Evolutionary conservation across 2,797 vertebrate genomes (phyloP).

Genomic region (Gymnodraco acuticeps): DNA sequence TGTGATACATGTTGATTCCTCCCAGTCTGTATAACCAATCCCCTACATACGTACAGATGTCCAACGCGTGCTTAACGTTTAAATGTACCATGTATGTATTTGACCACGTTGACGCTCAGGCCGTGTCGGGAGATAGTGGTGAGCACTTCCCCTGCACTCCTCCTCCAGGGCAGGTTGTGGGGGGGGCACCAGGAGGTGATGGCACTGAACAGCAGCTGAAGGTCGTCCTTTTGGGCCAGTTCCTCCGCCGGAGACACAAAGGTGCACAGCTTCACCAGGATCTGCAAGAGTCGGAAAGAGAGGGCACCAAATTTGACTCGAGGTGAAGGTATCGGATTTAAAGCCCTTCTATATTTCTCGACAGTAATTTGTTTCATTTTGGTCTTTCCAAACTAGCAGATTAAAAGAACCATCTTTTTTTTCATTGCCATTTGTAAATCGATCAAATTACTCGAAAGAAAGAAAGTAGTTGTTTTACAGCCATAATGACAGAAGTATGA

Average conservation of each 20-base stretch:
- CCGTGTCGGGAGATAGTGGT: slow-evolving; percentile 98
- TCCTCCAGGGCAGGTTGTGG: slow-evolving; percentile 98
- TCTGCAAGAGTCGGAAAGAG: slow-evolving; percentile 76
- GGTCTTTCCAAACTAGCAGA: too few relatives aligned
- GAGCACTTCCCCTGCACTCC: slow-evolving; percentile 97
- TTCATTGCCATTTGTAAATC: too few relatives aligned
- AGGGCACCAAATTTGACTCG: neutral
- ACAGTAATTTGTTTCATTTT: too few relatives aligned
- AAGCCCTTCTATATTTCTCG: too few relatives aligned
- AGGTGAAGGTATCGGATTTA: neutral
- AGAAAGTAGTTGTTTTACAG: too few relatives aligned
- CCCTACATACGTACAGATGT: neutral
- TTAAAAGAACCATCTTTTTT: too few relatives aligned
- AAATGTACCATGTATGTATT: slow-evolving; percentile 94
- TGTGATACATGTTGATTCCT: neutral
- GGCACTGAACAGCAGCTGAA: slow-evolving; percentile 99
- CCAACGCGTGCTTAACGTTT: accelerated
- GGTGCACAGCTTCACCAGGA: slow-evolving; percentile 96
- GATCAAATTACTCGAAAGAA: too few relatives aligned
- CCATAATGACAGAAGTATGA: too few relatives aligned
- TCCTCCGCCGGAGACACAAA: slow-evolving; percentile 98
- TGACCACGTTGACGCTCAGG: slow-evolving; percentile 98
- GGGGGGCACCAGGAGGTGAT: slow-evolving; percentile 99
- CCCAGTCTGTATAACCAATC: neutral
- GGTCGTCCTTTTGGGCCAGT: slow-evolving; percentile 97